phyloP scores from a whole-genome alignment of 92 coral and sea anemone species.

The Heteractis magnifica region DNA sequence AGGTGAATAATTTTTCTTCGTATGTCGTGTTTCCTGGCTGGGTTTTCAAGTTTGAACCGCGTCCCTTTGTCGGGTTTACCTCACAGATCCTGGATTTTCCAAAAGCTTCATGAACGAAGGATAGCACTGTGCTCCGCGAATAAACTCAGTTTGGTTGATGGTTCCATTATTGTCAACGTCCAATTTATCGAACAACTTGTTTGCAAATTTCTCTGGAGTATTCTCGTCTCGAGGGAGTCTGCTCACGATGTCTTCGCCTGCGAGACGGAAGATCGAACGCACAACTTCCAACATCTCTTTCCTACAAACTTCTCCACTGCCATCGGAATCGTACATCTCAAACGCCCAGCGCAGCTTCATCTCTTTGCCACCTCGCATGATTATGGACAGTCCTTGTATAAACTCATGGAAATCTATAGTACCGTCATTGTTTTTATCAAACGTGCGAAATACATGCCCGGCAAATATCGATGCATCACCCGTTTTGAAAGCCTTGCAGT shows the following conservation, averaged over 20 bases:
- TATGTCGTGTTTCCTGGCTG: not conserved
- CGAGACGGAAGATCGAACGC: constrained; percentile 88
- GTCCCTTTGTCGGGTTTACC: constrained; percentile 24
- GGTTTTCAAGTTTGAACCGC: not conserved
- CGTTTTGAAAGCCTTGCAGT: constrained; percentile 78
- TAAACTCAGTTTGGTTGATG: constrained; percentile 84
- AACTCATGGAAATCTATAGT: constrained; percentile 96
- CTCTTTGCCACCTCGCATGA: constrained; percentile 90
- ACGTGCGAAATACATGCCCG: constrained; percentile 94
- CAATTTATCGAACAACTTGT: constrained; percentile 87
- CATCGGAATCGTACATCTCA: constrained; percentile 95
- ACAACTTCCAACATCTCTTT: constrained; percentile 96
- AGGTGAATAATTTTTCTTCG: not conserved
- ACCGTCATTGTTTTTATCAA: constrained; percentile 96
- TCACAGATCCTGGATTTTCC: constrained; percentile 78
- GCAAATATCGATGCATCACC: constrained; percentile 95
- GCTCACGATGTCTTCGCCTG: constrained; percentile 65
- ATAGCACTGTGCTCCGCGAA: constrained; percentile 94
- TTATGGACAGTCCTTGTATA: constrained; percentile 88
- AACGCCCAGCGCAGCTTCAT: constrained; percentile 98
- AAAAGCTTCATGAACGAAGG: constrained; percentile 96
- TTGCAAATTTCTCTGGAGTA: constrained; percentile 93
- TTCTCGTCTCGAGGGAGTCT: constrained; percentile 89
- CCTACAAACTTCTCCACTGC: constrained; percentile 88
- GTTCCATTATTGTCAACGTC: constrained; percentile 93